Percentiles rank a stretch among this genome's conserved stretches.
Conservation (phyloP, 1,140 invertebrate genomes). For the Oppia nitens region DNA sequence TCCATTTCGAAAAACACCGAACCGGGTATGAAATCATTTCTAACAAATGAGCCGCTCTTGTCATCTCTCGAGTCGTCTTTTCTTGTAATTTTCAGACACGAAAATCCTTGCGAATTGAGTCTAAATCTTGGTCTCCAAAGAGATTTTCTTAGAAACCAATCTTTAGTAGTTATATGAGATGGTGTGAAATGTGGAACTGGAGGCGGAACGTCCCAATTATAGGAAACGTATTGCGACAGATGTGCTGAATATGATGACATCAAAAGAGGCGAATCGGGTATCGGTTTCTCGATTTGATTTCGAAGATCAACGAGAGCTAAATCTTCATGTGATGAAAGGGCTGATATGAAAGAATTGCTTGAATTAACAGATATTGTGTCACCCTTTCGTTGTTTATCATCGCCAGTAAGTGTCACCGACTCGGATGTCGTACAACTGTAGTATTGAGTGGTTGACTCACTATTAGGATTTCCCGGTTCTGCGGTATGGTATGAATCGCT, state of each 20-base stretch:
- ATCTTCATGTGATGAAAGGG: conserved; percentile 81
- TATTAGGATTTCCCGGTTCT: not conserved
- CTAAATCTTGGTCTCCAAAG: conserved; percentile 44
- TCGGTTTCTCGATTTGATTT: conserved; percentile 85
- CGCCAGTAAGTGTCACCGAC: not conserved
- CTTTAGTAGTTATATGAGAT: conserved; percentile 1
- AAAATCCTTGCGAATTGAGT: conserved; percentile 46
- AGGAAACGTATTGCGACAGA: conserved; percentile 49
- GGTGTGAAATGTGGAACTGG: conserved; percentile 19
- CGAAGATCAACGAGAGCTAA: conserved; percentile 80
- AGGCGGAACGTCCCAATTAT: conserved; percentile 29
- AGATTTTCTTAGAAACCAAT: conserved; percentile 8
- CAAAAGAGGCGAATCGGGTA: conserved; percentile 67
- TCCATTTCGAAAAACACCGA: not conserved
- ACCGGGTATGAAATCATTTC: conserved; percentile 1
- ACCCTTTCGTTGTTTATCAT: not conserved
- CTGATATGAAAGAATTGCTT: conserved; percentile 63
- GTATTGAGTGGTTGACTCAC: not conserved
- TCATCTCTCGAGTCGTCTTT: conserved; percentile 16
- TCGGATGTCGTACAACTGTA: not conserved
- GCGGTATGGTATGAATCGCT: not conserved
- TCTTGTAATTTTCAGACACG: conserved; percentile 47
- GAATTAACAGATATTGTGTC: conserved; percentile 23
- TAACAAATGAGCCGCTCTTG: not conserved
- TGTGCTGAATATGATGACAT: conserved; percentile 89